phyloP scores from a whole-genome alignment of 2,888 invertebrate genomes.

The Anticlea derivata region DNA sequence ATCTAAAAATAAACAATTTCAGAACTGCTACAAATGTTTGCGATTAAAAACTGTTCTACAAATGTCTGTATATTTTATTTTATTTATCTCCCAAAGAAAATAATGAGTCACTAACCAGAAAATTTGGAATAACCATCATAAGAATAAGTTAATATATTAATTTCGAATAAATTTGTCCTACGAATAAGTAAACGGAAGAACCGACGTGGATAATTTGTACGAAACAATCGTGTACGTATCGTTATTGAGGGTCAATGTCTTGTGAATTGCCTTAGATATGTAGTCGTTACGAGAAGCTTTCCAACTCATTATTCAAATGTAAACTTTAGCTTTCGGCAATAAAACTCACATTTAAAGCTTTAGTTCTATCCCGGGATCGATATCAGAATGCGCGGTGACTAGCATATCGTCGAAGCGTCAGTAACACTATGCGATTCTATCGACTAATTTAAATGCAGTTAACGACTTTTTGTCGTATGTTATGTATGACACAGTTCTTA shows the following conservation, averaged over 20 bases:
- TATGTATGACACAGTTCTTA: constrained; percentile 34
- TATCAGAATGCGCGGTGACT: constrained; percentile 49
- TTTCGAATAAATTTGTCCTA: constrained; percentile 44
- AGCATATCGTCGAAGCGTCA: constrained; percentile 56
- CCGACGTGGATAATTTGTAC: constrained; percentile 44
- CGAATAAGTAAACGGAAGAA: constrained; percentile 55
- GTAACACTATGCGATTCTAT: constrained; percentile 46
- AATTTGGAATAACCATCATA: constrained; percentile 69
- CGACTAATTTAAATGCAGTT: constrained; percentile 58
- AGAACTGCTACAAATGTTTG: constrained; percentile 7
- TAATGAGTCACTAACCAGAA: constrained; percentile 67
- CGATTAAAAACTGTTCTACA: constrained; percentile 17
- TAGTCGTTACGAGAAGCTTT: constrained; percentile 40
- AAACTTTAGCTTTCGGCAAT: constrained; percentile 11
- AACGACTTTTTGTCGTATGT: constrained; percentile 40
- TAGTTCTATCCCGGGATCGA: constrained; percentile 18
- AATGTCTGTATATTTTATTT: constrained; percentile 15
- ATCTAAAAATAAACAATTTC: constrained; percentile 12
- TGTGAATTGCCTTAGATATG: constrained; percentile 52
- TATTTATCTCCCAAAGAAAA: constrained; percentile 24
- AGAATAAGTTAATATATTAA: constrained; percentile 52
- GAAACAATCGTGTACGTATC: constrained; percentile 49
- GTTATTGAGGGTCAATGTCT: constrained; percentile 37
- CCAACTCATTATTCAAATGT: constrained; percentile 2
- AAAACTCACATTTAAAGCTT: constrained; percentile 14